Base-by-base conservation (phyloP, 2,888 invertebrate genomes). In the Phortica okadai region DNA sequence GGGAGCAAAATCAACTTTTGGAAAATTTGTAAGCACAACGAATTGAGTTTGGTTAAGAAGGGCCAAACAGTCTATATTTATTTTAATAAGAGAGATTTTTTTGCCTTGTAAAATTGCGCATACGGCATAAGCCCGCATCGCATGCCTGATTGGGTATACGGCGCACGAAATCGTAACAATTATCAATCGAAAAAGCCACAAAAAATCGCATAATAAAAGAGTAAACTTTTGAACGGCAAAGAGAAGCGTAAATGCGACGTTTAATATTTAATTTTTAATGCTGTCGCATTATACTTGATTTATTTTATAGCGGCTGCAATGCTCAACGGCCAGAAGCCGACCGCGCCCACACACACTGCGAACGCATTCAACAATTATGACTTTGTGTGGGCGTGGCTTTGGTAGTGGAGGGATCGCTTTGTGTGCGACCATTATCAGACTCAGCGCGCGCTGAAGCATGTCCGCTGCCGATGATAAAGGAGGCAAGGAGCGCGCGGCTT, bases 281-380 rank as follows among this genome's bases (percentile, higher is more conserved):
- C 85, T 85, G 78, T 79, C 83, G 87, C 88, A 86, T 86, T 86
- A 88, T 88, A 87, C 88, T 86, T 86, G 85, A 86, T 86, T 86
- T 86, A 86, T 86, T 86, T 86, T 88, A 86, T 88, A 83, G 86
- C 54, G 6, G 86, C 67, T 11, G 44, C 64, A 25, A 16, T 59
- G 59, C 16, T 10, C n/a, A 59, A 45, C 44, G 41, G 16, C 10
- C n/a, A 5, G 50, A 21, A 7, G 33, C 6, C 41, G 10, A 6
- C 8, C 16, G 21, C 62, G 21, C 62, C 62, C 62, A 62, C 21
- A 62, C 1, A 21, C 21, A 21, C 21, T 62, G 21, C 25, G 56
- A 21, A 25, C 70, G 41, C 54, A 72, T 56, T 50, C 70, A 72
- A 72, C 70, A 72, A 72, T 72, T 72, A 72, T 72, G 70, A 56